phyloP scores from a whole-genome alignment of 2,113 vertebrate species.

The Speoplatyrhinus poulsoni region DNA sequence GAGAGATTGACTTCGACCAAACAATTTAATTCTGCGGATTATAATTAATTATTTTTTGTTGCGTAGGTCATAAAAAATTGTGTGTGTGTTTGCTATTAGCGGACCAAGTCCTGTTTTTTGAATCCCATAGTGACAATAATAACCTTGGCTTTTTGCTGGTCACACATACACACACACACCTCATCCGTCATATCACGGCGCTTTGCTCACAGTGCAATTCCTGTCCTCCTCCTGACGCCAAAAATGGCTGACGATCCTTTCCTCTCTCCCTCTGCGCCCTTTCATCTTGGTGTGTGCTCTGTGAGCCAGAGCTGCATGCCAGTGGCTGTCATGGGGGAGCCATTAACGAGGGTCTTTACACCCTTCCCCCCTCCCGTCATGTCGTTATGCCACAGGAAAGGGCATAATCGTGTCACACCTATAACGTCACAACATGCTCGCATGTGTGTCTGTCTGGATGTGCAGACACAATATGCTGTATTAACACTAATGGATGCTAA shows the following conservation, averaged over 20 bases:
- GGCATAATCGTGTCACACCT: too few relatives aligned
- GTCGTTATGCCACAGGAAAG: slow-evolving; percentile 33
- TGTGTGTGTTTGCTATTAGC: neutral
- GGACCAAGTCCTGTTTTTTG: neutral
- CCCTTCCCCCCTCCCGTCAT: slow-evolving; percentile 28
- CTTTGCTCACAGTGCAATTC: too few relatives aligned
- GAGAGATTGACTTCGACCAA: slow-evolving; percentile 18
- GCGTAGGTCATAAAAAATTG: neutral
- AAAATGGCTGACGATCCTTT: slow-evolving; percentile 3
- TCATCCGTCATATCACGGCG: too few relatives aligned
- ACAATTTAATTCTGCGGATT: slow-evolving; percentile 24
- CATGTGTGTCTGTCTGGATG: too few relatives aligned
- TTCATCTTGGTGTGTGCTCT: slow-evolving; percentile 35
- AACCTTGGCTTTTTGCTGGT: neutral
- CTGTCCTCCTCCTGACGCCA: slow-evolving; percentile 11
- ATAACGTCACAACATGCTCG: too few relatives aligned
- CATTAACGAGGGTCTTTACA: slow-evolving; percentile 70
- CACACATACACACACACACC: neutral
- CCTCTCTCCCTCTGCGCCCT: slow-evolving; percentile 1
- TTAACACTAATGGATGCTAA: too few relatives aligned
- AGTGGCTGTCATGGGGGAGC: slow-evolving; percentile 48
- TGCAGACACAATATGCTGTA: too few relatives aligned
- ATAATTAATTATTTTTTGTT: slow-evolving; percentile 16
- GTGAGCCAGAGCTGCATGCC: slow-evolving; percentile 59
- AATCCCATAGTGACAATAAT: neutral